These are phyloP conservation scores for Dasypus novemcinctus DNA, from an alignment of 2,113 vertebrate genomes.

Conservation along the genomic window DNA sequence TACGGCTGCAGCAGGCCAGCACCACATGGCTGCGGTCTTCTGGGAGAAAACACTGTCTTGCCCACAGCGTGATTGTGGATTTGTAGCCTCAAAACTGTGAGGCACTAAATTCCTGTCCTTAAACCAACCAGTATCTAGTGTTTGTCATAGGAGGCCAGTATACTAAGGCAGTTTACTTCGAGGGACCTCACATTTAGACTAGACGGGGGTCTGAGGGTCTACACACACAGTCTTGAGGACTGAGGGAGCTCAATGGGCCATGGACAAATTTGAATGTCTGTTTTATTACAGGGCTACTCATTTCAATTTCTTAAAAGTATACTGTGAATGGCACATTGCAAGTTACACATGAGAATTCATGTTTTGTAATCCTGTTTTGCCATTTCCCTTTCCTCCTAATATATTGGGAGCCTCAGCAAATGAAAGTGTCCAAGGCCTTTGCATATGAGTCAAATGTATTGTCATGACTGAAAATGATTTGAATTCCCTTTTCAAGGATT, in stretches of 20 bases:
- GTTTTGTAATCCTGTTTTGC: background rate
- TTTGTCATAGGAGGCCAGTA: background rate
- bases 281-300: background rate
- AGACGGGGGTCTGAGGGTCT: background rate
- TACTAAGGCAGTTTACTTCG: no score
- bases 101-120: no score
- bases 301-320: constrained; percentile 10
- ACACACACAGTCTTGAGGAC: background rate
- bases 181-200: background rate
- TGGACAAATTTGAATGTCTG: background rate
- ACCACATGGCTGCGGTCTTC: no score
- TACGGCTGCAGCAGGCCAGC: no score
- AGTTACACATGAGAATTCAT: background rate
- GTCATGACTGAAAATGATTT: background rate
- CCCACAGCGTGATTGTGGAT: no score
- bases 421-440: background rate
- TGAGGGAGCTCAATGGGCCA: background rate
- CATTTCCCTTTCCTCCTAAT: background rate
- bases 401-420: background rate
- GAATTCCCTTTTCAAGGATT: background rate
- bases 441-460: background rate
- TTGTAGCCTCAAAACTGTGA: no score
- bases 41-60: no score
- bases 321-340: background rate
- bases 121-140: no score